phyloP scores from a whole-genome alignment of 2,113 vertebrate species.

The Clinocottus analis region DNA sequence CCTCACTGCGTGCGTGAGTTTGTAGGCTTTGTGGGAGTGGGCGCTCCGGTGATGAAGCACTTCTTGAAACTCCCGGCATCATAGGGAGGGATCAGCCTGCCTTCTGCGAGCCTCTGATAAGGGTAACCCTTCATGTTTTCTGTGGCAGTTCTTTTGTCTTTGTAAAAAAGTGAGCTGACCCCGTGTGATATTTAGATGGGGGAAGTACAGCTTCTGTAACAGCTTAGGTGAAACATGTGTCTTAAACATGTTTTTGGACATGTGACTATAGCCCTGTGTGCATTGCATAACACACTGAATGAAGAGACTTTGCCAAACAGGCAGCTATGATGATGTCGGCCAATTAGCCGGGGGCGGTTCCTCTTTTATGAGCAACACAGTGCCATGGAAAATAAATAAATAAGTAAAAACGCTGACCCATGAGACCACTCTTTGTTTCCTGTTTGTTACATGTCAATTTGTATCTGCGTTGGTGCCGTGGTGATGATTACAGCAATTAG shows the following conservation, averaged over 20 bases:
- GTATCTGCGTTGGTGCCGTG: background rate
- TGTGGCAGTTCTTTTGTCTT: slow-evolving; percentile 49
- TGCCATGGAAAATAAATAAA: slow-evolving; percentile 24
- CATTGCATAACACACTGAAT: slow-evolving; percentile 13
- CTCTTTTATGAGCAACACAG: slow-evolving; percentile 13
- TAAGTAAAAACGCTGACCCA: slow-evolving; percentile 4
- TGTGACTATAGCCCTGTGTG: background rate
- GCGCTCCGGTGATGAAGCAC: slow-evolving; percentile 68
- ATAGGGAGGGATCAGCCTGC: slow-evolving; percentile 39
- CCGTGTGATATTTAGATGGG: slow-evolving; percentile 30
- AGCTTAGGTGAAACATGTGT: slow-evolving; percentile 2
- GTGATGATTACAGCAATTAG: background rate
- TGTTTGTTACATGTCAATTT: slow-evolving; percentile 3
- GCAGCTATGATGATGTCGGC: slow-evolving; percentile 14
- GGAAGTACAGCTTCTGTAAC: slow-evolving; percentile 7
- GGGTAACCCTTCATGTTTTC: slow-evolving; percentile 19
- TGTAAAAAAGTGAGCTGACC: slow-evolving; percentile 37
- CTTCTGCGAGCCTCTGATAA: slow-evolving; percentile 72
- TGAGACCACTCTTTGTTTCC: slow-evolving; percentile 9
- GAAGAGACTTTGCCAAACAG: slow-evolving; percentile 20
- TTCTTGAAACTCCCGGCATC: slow-evolving; percentile 53
- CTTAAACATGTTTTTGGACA: slow-evolving; percentile 12
- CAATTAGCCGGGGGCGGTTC: slow-evolving; percentile 2
- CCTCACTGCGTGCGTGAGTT: slow-evolving; percentile 9
- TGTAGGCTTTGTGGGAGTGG: slow-evolving; percentile 44